phyloP scores from a whole-genome alignment of 2,888 invertebrate genomes.

The Seladonia tumulorum region DNA sequence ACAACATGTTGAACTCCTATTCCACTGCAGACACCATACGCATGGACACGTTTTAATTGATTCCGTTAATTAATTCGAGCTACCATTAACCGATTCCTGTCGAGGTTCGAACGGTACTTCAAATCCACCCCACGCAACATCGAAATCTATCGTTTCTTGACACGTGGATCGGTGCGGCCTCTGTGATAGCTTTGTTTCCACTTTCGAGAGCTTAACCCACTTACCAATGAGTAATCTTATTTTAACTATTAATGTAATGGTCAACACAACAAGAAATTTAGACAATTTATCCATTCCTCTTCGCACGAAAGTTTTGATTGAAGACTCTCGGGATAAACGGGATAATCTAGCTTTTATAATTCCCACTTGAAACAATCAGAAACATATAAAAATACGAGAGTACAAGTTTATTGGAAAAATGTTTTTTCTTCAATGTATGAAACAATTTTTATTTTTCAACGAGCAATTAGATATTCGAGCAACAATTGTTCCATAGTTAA shows the following conservation, averaged over 20 bases:
- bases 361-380: no score
- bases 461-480: neutral
- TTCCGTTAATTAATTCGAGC: neutral
- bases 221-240: neutral
- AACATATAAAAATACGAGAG: no score
- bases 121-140: neutral
- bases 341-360: neutral
- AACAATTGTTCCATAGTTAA: neutral
- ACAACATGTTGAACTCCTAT: slow-evolving; percentile 71
- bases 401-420: neutral
- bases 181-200: slow-evolving; percentile 63
- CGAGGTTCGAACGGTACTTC: neutral
- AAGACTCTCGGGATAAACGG: neutral
- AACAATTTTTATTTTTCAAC: neutral
- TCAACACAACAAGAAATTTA: neutral
- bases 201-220: neutral
- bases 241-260: neutral
- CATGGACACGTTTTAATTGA: slow-evolving; percentile 76
- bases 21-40: slow-evolving; percentile 77
- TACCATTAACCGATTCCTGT: neutral
- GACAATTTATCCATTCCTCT: neutral
- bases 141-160: neutral
- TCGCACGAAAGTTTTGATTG: neutral
- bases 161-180: slow-evolving; percentile 28
- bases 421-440: neutral